phyloP scores from a whole-genome alignment of 1,140 invertebrate genomes.

The Drosophila melanogaster region DNA sequence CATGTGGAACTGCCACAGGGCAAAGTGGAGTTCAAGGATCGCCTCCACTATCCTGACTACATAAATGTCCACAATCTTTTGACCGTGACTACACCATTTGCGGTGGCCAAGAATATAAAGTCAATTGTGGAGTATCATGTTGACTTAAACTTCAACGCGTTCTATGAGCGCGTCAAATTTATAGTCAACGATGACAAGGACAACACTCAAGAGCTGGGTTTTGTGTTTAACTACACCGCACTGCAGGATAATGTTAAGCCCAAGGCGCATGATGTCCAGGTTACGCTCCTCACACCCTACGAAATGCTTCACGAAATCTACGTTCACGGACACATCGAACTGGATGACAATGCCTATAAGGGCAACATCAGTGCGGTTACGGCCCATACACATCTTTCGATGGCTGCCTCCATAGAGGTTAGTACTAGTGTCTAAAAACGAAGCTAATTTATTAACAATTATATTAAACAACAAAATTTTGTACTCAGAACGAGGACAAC shows the following conservation, averaged over 20 bases:
- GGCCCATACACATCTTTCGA: slow-evolving; percentile 84
- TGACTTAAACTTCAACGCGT: slow-evolving; percentile 85
- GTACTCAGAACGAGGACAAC: slow-evolving; percentile 86
- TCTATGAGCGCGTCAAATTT: slow-evolving; percentile 84
- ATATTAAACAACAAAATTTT: neutral
- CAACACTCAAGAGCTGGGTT: slow-evolving; percentile 72
- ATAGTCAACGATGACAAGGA: slow-evolving; percentile 86
- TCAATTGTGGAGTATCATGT: slow-evolving; percentile 87
- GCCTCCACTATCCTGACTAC: slow-evolving; percentile 86
- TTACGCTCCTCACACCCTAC: slow-evolving; percentile 86
- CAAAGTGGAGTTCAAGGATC: slow-evolving; percentile 86
- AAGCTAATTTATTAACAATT: no score
- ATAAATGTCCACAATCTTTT: slow-evolving; percentile 89
- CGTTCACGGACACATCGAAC: slow-evolving; percentile 84
- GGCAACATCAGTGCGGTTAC: slow-evolving; percentile 85
- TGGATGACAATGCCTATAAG: slow-evolving; percentile 86
- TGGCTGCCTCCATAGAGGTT: slow-evolving; percentile 85
- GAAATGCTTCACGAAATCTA: slow-evolving; percentile 85
- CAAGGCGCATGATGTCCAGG: slow-evolving; percentile 84
- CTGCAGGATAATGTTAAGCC: slow-evolving; percentile 85
- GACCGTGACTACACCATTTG: slow-evolving; percentile 88
- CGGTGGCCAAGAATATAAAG: slow-evolving; percentile 86
- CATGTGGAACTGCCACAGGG: slow-evolving; percentile 85
- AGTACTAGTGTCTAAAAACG: neutral
- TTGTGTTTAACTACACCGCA: slow-evolving; percentile 85